phyloP scores from a whole-genome alignment of 2,888 invertebrate species.

The Junonia oenone region DNA sequence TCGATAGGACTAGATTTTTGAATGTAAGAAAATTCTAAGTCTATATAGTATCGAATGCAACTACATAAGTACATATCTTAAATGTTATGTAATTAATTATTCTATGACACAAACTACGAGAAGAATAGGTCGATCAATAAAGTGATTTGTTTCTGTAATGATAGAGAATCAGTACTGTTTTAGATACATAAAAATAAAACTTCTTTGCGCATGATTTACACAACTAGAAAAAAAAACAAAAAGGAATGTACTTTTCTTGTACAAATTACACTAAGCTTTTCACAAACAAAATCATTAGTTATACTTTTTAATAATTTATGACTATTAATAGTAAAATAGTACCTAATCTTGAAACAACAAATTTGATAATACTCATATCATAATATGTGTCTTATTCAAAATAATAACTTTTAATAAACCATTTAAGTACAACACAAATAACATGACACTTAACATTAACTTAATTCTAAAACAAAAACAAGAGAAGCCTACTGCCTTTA shows the following conservation, averaged over 20 bases:
- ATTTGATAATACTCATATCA: not conserved
- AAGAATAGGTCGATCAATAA: constrained; percentile 38
- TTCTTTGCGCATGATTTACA: not conserved
- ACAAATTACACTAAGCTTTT: not conserved
- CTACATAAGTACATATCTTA: constrained; percentile 51
- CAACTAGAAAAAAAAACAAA: not conserved
- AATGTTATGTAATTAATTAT: constrained; percentile 41
- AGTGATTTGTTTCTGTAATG: constrained; percentile 43
- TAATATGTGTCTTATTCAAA: not conserved
- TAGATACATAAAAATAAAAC: not conserved
- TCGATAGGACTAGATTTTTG: not conserved
- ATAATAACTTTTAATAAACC: not conserved
- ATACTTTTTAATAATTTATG: not conserved
- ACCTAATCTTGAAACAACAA: not conserved
- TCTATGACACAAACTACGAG: constrained; percentile 49
- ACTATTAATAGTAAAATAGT: not conserved
- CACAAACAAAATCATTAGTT: not conserved
- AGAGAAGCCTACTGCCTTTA: not conserved
- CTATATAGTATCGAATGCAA: constrained; percentile 40
- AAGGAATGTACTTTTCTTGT: not conserved
- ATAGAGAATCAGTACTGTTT: constrained; percentile 36
- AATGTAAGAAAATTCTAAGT: constrained; percentile 17
- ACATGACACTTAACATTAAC: constrained; percentile 1
- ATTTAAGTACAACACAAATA: not conserved
- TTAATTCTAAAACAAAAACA: not conserved